phyloP scores from a whole-genome alignment of 2,797 vertebrate genomes.

The Rhadinocentrus ornatus region DNA sequence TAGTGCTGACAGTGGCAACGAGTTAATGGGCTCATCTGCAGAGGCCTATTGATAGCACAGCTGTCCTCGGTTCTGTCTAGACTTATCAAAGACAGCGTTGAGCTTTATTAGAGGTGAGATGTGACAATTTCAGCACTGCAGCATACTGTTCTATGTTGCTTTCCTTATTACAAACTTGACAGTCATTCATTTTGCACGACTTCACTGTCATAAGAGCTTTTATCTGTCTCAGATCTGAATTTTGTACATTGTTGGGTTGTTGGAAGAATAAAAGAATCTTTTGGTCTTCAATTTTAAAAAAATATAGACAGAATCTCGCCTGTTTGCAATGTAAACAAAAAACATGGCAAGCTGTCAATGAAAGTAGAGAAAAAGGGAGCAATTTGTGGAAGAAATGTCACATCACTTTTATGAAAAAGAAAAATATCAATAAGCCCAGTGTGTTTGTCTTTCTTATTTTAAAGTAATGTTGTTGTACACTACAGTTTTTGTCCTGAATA shows the following conservation, averaged over 20 bases:
- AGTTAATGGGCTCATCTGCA: conserved; percentile 72
- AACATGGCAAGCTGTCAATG: conserved; percentile 54
- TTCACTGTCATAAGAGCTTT: conserved; percentile 6
- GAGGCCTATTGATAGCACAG: conserved; percentile 61
- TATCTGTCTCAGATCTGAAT: conserved; percentile 45
- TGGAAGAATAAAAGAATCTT: conserved; percentile 29
- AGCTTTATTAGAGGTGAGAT: conserved; percentile 62
- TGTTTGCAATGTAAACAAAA: conserved; percentile 55
- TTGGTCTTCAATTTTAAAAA: conserved; percentile 40
- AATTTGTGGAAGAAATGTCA: conserved; percentile 22
- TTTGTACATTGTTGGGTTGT: conserved; percentile 46
- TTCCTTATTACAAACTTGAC: conserved; percentile 40
- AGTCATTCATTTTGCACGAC: conserved; percentile 44
- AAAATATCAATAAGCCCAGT: neutral
- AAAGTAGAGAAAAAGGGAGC: conserved; percentile 22
- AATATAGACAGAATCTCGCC: conserved; percentile 21
- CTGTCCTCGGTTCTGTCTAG: conserved; percentile 41
- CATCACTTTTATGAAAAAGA: neutral
- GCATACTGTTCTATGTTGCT: conserved; percentile 39
- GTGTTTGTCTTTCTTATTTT: conserved; percentile 14
- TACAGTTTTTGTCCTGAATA: neutral
- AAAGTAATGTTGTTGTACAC: neutral
- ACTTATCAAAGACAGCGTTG: conserved; percentile 57
- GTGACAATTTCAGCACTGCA: conserved; percentile 59
- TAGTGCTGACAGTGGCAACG: conserved; percentile 64